Evolutionary conservation across 2,113 vertebrate species (phyloP).

Genomic region (Pterocles gutturalis): DNA sequence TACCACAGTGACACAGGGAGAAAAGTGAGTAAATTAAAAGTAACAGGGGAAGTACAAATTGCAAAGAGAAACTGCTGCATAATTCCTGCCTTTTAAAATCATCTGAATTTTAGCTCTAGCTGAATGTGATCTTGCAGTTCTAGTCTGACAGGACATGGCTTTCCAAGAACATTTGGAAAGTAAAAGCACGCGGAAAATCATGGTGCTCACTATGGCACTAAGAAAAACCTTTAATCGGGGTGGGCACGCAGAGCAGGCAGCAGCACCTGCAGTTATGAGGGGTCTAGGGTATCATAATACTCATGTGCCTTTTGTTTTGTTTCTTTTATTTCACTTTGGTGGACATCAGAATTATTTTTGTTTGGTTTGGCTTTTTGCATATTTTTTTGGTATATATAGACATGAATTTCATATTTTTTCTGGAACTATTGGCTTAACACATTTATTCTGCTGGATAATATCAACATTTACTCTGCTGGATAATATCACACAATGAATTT

Average conservation of each 20-base stretch:
- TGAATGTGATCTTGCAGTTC: background rate
- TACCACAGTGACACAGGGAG: background rate
- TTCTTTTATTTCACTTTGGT: background rate
- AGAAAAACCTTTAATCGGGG: background rate
- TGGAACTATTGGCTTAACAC: background rate
- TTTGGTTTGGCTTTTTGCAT: background rate
- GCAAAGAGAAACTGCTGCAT: background rate
- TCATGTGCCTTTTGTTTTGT: background rate
- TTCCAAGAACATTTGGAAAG: background rate
- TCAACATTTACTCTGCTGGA: background rate
- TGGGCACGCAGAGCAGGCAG: background rate
- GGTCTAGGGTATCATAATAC: background rate
- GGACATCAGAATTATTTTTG: background rate
- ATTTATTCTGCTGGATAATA: background rate
- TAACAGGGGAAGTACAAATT: background rate
- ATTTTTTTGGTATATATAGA: fast-evolving
- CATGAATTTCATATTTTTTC: background rate
- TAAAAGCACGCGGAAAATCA: background rate
- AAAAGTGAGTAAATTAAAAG: background rate
- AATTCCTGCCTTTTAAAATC: background rate
- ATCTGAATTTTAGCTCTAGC: background rate
- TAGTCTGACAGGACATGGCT: background rate
- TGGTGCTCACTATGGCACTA: background rate
- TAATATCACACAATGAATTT: background rate
- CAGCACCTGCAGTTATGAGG: background rate